Evolutionary conservation across 1,140 invertebrate genomes (phyloP), one percentile per base, ranked within the genome.

Genomic region (Bactericera cockerelli): DNA sequence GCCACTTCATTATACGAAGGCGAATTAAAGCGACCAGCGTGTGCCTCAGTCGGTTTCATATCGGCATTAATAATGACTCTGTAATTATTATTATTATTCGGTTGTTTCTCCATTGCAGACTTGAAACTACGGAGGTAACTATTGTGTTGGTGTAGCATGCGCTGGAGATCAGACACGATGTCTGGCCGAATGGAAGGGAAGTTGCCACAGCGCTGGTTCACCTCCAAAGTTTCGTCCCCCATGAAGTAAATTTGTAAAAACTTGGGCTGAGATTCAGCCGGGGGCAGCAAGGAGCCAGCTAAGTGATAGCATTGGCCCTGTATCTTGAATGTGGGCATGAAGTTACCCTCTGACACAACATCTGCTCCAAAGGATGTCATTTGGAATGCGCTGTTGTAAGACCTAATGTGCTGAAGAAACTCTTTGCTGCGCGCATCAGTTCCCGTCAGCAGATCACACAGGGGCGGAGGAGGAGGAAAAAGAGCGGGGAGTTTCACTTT

Each of bases 221-320:
- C 22, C 14, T n/a, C n/a, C n/a, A n/a, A n/a, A n/a, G n/a, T n/a
- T n/a, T n/a, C n/a, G n/a, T n/a, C n/a, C n/a, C n/a, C n/a, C n/a
- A n/a, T n/a, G n/a, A 58, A 58, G 22, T 58, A 58, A 49, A 58
- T 33, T 36, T 58, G 56, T 8, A 58, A 38, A 38, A 58, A 58
- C 26, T 58, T 33, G 13, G 26, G 10, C 6, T 58, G 19, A 49
- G 63, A 22, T 55, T 65, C 21, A 55, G 36, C 26, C 58, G 58
- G 42, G 33, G 70, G 70, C 16, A 72, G 56, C 16, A 72, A 42
- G 6, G 59, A 64, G 19, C 70, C 69, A 55, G 68, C 66, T 39
- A 65, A 56, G 55, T 71, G 70, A 56, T 70, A 69, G 42, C 75
- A 65, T 59, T 75, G 73, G 2, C 75, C 72, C 67, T 74, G 70